Conservation (phyloP, 2,888 invertebrate genomes). For the Athripsodes cinereus region DNA sequence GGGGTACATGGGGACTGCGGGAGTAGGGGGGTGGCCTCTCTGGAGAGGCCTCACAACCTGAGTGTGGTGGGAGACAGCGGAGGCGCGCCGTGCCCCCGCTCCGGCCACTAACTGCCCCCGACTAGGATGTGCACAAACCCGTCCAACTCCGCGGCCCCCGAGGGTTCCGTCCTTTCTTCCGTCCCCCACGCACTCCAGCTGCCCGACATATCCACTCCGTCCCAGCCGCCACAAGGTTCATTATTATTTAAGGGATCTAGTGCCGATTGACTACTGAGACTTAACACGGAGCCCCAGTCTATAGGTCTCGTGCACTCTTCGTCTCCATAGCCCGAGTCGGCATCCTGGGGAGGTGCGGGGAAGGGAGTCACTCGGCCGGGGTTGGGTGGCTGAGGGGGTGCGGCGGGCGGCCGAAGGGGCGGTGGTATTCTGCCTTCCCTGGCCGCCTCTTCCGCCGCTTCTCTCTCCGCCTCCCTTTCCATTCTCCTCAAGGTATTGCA, state of each 20-base stretch:
- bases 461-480: conserved; percentile 81
- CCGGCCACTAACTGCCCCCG: conserved; percentile 58
- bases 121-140: conserved; percentile 54
- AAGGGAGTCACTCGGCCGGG: conserved; percentile 18
- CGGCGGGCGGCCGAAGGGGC: conserved; percentile 37
- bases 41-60: conserved; percentile 19
- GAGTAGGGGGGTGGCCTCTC: not conserved
- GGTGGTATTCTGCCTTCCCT: conserved; percentile 44
- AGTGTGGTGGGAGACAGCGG: conserved; percentile 24
- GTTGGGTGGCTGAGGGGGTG: conserved; percentile 29
- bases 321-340: conserved; percentile 59
- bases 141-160: conserved; percentile 22
- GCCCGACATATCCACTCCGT: conserved; percentile 18
- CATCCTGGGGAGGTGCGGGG: conserved; percentile 18
- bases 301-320: conserved; percentile 64
- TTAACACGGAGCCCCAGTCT: conserved; percentile 88
- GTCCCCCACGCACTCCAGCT: conserved; percentile 30
- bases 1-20: conserved; percentile 1
- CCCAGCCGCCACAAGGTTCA: conserved; percentile 42
- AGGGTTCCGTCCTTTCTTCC: conserved; percentile 31
- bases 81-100: conserved; percentile 27
- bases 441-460: conserved; percentile 50
- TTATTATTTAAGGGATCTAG: conserved; percentile 66
- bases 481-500: conserved; percentile 87
- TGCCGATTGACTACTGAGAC: conserved; percentile 79